Base-by-base conservation (phyloP, 2,888 invertebrate species). In the Pristionchus maxplancki region DNA sequence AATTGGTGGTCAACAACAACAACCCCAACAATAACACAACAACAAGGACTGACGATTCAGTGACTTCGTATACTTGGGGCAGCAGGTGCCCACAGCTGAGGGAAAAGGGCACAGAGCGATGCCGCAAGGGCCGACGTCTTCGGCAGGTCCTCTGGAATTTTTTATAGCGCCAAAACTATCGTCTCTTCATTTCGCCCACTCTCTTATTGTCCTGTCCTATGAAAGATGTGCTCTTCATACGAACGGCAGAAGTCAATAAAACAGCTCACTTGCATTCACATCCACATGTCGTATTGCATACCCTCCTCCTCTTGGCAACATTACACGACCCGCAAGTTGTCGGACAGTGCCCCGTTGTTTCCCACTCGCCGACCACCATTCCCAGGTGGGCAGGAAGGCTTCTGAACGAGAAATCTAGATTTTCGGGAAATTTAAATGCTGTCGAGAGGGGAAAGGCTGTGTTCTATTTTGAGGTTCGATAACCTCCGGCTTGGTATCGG, bases 31-130 rank as follows among this genome's bases (percentile, higher is more conserved):
- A n/a, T n/a, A n/a, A n/a, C n/a, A n/a, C n/a, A n/a, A n/a, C n/a
- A n/a, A n/a, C n/a, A n/a, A n/a, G n/a, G n/a, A n/a, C n/a, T n/a
- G n/a, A 78, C 78, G 31, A 48, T 89, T 86, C 9, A 91, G 50
- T 82, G 71, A 89, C 83, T 91, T 91, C 9, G 62, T 81, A 83
- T 85, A 92, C 0, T 88, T 85, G 58, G 87, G 24, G 58, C 92
- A 92, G 87, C 92, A 92, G 3, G 91, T 90, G 13, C 31, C 11
- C 17, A 15, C 44, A 24, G 31, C 28, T 62, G 90, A 83, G 17
- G 91, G 92, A 89, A 90, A 92, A 0, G 90, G 83, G 44, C 92
- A 92, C 8, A 91, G 40, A 6, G 64, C 62, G 28, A 64, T 85
- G 40, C 85, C 85, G 24, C 85, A 85, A 34, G 85, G 85, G 1